Percentiles rank a stretch among this genome's conserved stretches.
These are phyloP conservation scores for Sinhomidia bicolor DNA, from an alignment of 2,888 invertebrate genomes.

Conservation along the genomic window DNA sequence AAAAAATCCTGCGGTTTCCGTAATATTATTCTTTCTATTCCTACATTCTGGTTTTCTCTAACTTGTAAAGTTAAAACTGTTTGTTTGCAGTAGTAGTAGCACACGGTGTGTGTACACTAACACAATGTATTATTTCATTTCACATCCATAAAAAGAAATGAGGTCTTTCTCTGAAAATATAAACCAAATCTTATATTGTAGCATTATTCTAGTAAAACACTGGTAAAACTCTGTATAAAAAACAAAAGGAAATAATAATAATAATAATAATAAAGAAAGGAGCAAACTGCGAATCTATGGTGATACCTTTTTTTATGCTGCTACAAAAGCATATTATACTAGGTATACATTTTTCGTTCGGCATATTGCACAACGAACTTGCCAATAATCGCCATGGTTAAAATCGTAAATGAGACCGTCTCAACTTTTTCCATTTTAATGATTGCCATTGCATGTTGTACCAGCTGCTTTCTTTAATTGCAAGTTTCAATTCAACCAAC, in stretches of 20 bases:
- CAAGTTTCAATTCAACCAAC: constrained; percentile 53
- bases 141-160: constrained; percentile 5
- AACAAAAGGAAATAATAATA: too few relatives aligned
- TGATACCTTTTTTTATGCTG: too few relatives aligned
- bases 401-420: constrained; percentile 3
- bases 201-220: too few relatives aligned
- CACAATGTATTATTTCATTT: not conserved
- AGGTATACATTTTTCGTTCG: too few relatives aligned
- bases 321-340: too few relatives aligned
- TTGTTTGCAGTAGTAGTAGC: too few relatives aligned
- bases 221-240: too few relatives aligned
- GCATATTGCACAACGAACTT: not conserved
- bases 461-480: constrained; percentile 67
- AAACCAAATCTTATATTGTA: not conserved
- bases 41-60: too few relatives aligned
- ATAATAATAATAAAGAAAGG: too few relatives aligned
- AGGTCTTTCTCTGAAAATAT: not conserved
- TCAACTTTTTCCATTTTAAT: constrained; percentile 57
- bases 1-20: constrained; percentile 20
- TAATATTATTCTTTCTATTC: not conserved
- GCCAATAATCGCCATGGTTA: constrained; percentile 14
- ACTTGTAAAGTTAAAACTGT: too few relatives aligned
- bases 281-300: too few relatives aligned
- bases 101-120: too few relatives aligned
- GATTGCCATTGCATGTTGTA: constrained; percentile 58